Percentiles rank a stretch among this genome's conserved stretches.
Evolutionary conservation across 1,140 invertebrate species (phyloP).

Genomic region (Brachionus plicatilis): DNA sequence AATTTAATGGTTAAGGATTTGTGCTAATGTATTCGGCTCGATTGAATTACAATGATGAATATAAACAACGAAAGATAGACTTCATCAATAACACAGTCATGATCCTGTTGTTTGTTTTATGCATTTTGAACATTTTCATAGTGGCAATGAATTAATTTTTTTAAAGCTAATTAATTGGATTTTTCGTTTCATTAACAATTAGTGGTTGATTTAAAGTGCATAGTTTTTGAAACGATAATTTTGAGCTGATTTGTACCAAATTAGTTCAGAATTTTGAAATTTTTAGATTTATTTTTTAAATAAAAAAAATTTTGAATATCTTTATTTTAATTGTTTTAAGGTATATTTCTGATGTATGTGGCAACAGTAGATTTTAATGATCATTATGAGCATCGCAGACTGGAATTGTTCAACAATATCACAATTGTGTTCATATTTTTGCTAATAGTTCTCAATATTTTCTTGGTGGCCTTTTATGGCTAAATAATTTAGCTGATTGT

Average conservation of each 20-base stretch:
- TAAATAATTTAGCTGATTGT: neutral
- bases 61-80: slow-evolving; percentile 38
- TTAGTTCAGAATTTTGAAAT: neutral
- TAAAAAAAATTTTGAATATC: neutral
- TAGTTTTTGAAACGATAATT: neutral
- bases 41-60: slow-evolving; percentile 37
- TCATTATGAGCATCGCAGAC: slow-evolving; percentile 11
- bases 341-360: slow-evolving; percentile 32
- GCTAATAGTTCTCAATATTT: slow-evolving; percentile 24
- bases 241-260: neutral
- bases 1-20: slow-evolving; percentile 32
- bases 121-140: slow-evolving; percentile 40
- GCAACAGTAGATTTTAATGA: slow-evolving; percentile 39
- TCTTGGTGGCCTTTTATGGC: slow-evolving; percentile 37
- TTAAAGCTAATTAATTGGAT: slow-evolving; percentile 30
- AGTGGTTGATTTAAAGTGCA: neutral
- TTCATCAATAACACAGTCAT: slow-evolving; percentile 39
- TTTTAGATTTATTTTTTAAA: neutral
- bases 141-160: slow-evolving; percentile 26
- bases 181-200: slow-evolving; percentile 13
- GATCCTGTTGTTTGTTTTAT: slow-evolving; percentile 31
- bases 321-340: neutral
- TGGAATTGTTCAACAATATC: slow-evolving; percentile 30
- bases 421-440: slow-evolving; percentile 24
- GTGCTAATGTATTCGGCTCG: slow-evolving; percentile 38